A percentile compares a stretch with the other conserved stretches of the same genome.
Conservation (phyloP, 2,113 vertebrate genomes). For the Anarrhichthys ocellatus region DNA sequence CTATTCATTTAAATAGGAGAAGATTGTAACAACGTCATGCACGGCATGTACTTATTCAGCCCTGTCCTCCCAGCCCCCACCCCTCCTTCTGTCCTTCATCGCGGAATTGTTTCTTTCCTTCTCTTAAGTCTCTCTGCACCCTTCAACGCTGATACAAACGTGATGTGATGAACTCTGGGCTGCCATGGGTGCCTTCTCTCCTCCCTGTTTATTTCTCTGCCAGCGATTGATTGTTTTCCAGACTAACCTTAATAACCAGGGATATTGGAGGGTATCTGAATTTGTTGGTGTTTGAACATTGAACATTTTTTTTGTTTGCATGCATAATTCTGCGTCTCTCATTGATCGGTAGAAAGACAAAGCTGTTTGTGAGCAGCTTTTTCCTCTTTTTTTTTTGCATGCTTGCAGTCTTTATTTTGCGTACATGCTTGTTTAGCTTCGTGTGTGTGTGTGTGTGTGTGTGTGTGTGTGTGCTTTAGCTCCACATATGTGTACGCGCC, state of each 20-base stretch:
- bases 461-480: conserved; percentile 17
- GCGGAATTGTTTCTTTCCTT: conserved; percentile 12
- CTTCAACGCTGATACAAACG: conserved; percentile 19
- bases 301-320: conserved; percentile 23
- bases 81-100: conserved; percentile 52
- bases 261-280: conserved; percentile 9
- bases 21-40: conserved; percentile 44
- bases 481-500: background rate
- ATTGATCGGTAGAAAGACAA: conserved; percentile 27
- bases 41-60: conserved; percentile 50
- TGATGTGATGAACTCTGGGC: conserved; percentile 43
- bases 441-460: conserved; percentile 1
- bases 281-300: conserved; percentile 17
- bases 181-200: conserved; percentile 25
- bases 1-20: conserved; percentile 48
- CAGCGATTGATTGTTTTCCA: conserved; percentile 52
- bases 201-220: conserved; percentile 41
- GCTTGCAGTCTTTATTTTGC: background rate
- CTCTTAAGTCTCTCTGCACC: conserved; percentile 17
- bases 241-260: conserved; percentile 23
- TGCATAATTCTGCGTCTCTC: conserved; percentile 24
- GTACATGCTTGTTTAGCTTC: background rate
- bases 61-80: conserved; percentile 26
- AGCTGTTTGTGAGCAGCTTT: conserved; percentile 11
- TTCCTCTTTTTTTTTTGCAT: background rate